phyloP scores from a whole-genome alignment of 1,140 invertebrate genomes.

The Temnothorax longispinosus region DNA sequence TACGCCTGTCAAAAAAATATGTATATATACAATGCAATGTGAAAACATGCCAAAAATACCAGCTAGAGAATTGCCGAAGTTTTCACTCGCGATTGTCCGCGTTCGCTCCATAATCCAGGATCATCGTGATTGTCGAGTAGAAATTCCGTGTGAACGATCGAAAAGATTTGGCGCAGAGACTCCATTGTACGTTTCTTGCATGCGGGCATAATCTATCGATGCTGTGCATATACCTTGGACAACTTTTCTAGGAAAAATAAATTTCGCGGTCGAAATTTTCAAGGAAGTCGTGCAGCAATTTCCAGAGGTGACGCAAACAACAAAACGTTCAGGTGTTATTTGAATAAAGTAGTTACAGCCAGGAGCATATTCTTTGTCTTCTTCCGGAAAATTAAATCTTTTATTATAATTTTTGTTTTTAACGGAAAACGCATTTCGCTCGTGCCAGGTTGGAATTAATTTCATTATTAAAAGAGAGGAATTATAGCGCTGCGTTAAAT shows the following conservation, averaged over 20 bases:
- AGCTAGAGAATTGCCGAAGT: conserved; percentile 45
- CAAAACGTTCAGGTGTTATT: conserved; percentile 30
- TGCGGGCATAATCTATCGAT: conserved; percentile 55
- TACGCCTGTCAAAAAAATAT: background rate
- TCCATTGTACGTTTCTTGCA: conserved; percentile 54
- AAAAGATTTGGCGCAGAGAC: conserved; percentile 59
- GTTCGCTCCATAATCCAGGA: conserved; percentile 64
- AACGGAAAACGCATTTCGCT: background rate
- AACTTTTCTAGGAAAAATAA: conserved; percentile 56
- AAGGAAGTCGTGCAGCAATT: conserved; percentile 11
- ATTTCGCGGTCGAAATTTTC: conserved; percentile 45
- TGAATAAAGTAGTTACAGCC: conserved; percentile 21
- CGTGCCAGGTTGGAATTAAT: background rate
- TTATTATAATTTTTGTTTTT: background rate
- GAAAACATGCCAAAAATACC: conserved; percentile 57
- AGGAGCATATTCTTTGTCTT: background rate
- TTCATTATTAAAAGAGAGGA: background rate
- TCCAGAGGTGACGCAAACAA: background rate
- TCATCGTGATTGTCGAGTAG: conserved; percentile 49
- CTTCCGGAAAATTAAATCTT: background rate
- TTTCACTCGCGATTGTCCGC: conserved; percentile 57
- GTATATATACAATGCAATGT: background rate
- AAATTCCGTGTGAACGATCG: conserved; percentile 63
- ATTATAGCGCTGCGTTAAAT: background rate
- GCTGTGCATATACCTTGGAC: conserved; percentile 26